phyloP scores from a whole-genome alignment of 2,888 invertebrate species.

The Melanotus villosus region DNA sequence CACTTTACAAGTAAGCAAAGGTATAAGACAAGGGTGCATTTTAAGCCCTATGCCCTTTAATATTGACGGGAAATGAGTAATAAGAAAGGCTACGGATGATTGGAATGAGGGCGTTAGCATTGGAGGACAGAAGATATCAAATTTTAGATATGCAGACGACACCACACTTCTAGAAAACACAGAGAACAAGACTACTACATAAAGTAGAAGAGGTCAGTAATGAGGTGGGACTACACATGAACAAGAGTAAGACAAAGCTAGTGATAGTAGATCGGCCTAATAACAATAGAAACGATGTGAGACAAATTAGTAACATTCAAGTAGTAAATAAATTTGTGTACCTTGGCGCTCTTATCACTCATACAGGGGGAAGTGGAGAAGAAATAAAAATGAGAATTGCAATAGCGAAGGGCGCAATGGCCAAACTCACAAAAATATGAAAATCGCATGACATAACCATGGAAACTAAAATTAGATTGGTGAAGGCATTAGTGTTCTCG shows the following conservation, averaged over 20 bases:
- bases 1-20: too few relatives aligned
- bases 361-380: not conserved
- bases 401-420: not conserved
- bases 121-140: not conserved
- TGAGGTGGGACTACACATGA: not conserved
- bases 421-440: not conserved
- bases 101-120: not conserved
- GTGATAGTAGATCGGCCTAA: not conserved
- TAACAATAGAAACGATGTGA: not conserved
- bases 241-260: not conserved
- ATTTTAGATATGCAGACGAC: not conserved
- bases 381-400: conserved; percentile 5
- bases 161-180: not conserved
- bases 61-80: too few relatives aligned
- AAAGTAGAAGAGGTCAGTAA: not conserved
- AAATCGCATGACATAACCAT: not conserved
- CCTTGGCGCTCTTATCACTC: not conserved
- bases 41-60: too few relatives aligned
- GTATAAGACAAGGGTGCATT: too few relatives aligned
- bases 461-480: too few relatives aligned
- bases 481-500: too few relatives aligned
- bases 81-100: not conserved
- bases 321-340: too few relatives aligned
- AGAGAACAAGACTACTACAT: not conserved
- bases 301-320: too few relatives aligned